Evolutionary conservation across 23 tunicate species (phyloP), one percentile per base, ranked within the genome.

Genomic region (Clavelina lepadiformis): DNA sequence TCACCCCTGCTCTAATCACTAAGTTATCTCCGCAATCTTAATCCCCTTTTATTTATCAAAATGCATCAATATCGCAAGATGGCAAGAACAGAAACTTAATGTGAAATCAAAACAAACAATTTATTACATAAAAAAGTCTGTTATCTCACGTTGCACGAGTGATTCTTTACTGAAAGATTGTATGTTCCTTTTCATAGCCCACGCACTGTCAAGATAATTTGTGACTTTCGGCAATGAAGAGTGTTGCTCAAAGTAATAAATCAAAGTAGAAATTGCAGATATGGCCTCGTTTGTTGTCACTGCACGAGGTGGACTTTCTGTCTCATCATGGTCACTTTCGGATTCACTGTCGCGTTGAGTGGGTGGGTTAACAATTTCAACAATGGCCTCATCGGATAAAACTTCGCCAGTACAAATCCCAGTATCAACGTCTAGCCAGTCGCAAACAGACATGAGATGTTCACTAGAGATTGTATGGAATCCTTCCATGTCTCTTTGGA

Each of bases 71-170:
- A n/a, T n/a, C n/a, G n/a, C n/a, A n/a, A n/a, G n/a, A n/a, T n/a
- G n/a, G n/a, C n/a, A n/a, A n/a, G n/a, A n/a, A n/a, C n/a, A n/a
- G n/a, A n/a, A n/a, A n/a, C n/a, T n/a, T n/a, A n/a, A n/a, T n/a
- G n/a, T n/a, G n/a, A n/a, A n/a, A n/a, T n/a, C n/a, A n/a, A n/a
- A n/a, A n/a, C n/a, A n/a, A n/a, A n/a, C n/a, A n/a, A n/a, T n/a
- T n/a, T n/a, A n/a, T n/a, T n/a, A n/a, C n/a, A n/a, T n/a, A n/a
- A n/a, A n/a, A n/a, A n/a, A n/a, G n/a, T n/a, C n/a, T n/a, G n/a
- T n/a, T n/a, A n/a, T n/a, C n/a, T n/a, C n/a, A n/a, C n/a, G n/a
- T 53, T 53, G 59, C 22, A 53, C 59, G 59, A 53, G 59, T 53
- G 59, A 53, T n/a, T 53, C 59, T 53, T 53, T 53, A 53, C 59